These are phyloP conservation scores for Rhynchonycteris naso DNA, from an alignment of 2,797 vertebrate genomes.

Conservation along the genomic window DNA sequence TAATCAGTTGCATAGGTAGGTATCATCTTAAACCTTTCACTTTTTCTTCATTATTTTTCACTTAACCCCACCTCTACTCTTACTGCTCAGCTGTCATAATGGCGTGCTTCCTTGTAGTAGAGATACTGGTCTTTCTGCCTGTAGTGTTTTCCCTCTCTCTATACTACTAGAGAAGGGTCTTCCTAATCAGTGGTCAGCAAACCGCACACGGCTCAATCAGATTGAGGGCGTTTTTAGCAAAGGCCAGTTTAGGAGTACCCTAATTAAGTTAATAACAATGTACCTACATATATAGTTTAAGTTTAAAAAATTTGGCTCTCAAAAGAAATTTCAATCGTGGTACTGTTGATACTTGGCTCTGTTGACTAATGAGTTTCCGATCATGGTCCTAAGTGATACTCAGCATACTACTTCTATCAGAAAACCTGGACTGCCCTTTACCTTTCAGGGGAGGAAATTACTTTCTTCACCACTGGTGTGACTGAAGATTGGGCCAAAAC, in stretches of 20 bases:
- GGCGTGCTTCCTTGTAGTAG: not conserved
- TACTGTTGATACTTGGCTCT: too few relatives aligned
- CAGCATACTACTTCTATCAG: not conserved
- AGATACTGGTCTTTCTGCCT: not conserved
- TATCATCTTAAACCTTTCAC: not conserved
- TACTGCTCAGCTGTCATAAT: not conserved
- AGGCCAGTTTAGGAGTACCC: too few relatives aligned
- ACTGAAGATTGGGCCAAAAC: not conserved
- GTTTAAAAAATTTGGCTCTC: too few relatives aligned
- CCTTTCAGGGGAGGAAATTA: not conserved
- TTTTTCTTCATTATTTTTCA: not conserved
- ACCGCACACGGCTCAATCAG: too few relatives aligned
- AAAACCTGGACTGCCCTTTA: not conserved
- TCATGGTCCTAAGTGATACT: not conserved
- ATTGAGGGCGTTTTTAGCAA: too few relatives aligned
- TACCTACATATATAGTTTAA: too few relatives aligned
- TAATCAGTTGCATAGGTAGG: not conserved
- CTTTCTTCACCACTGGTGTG: not conserved
- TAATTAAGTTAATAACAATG: too few relatives aligned
- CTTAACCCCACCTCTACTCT: too few relatives aligned
- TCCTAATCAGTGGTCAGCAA: too few relatives aligned
- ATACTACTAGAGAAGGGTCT: not conserved
- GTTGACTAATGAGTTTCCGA: too few relatives aligned
- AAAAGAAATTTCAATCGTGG: too few relatives aligned
- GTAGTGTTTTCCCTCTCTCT: not conserved